Base-by-base conservation (phyloP, 2,888 invertebrate species). In the Plusia festucae region DNA sequence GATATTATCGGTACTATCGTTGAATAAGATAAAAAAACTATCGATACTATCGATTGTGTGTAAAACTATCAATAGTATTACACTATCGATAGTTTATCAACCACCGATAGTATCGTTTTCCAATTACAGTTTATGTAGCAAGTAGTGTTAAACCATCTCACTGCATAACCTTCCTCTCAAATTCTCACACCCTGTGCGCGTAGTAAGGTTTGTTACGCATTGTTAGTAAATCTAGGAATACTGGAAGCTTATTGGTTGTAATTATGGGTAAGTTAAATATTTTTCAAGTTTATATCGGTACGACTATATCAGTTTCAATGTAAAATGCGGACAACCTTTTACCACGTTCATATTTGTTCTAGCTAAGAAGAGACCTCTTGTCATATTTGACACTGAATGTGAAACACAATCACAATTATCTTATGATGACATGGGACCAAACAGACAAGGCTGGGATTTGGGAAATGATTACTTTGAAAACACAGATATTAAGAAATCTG, bases 1-100 rank as follows among this genome's bases (percentile, higher is more conserved):
- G 46, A 46, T 46, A 46, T n/a, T 46, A 46, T 46, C 46, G 16
- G n/a, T 46, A 46, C n/a, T 46, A 46, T 46, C 46, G 46, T 46
- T n/a, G 13, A 46, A 7, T 46, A 46, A 16, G 8, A 16, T 16
- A 5, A 5, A n/a, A 46, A 46, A 46, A 16, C 46, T 46, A 46
- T 46, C 46, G 18, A 46, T n/a, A 46, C 46, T 46, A 46, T 46
- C 6, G 46, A 46, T 46, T 15, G 46, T 46, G 8, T 46, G 27
- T 27, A 27, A 5, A 27, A 27, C 27, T 27, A 27, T 27, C 27
- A 27, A 27, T 27, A 27, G 40, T 40, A 40, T 40, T 40, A 40
- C 40, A 40, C 40, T n/a, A 40, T 40, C 40, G 40, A 40, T 40
- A 40, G 40, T 40, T 40, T 15, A 40, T 15, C n/a, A 40, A 40